phyloP scores from a whole-genome alignment of 2,888 invertebrate genomes.

The Dilophus febrilis region DNA sequence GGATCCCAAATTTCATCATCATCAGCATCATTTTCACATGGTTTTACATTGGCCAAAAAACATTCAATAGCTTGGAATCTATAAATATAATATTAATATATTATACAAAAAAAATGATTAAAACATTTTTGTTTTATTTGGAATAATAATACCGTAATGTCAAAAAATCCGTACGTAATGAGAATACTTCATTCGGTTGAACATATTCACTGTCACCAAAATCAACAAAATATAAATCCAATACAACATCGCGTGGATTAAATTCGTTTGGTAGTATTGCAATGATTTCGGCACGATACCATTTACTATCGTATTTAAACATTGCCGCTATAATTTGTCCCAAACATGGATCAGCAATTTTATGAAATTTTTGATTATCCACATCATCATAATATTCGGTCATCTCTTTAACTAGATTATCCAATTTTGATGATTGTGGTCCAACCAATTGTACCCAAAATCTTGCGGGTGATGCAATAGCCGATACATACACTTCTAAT shows the following conservation, averaged over 20 bases:
- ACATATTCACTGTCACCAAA: slow-evolving; percentile 70
- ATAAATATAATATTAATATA: too few relatives aligned
- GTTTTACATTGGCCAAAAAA: slow-evolving; percentile 55
- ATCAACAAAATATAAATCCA: slow-evolving; percentile 68
- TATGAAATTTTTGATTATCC: slow-evolving; percentile 45
- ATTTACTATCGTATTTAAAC: slow-evolving; percentile 64
- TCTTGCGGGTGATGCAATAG: slow-evolving; percentile 56
- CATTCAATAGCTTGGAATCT: slow-evolving; percentile 71
- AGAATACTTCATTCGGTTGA: slow-evolving; percentile 45
- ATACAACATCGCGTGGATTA: slow-evolving; percentile 39
- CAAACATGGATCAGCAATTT: slow-evolving; percentile 36
- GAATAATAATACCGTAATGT: slow-evolving; percentile 25
- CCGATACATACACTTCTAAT: slow-evolving; percentile 75
- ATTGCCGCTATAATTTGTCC: slow-evolving; percentile 76
- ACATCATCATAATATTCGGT: slow-evolving; percentile 55
- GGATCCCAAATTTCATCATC: slow-evolving; percentile 40
- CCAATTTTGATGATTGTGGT: slow-evolving; percentile 54
- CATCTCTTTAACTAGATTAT: slow-evolving; percentile 66
- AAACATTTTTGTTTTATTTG: neutral
- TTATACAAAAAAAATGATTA: neutral
- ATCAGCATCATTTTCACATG: slow-evolving; percentile 30
- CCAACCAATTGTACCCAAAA: slow-evolving; percentile 83
- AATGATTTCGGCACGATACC: slow-evolving; percentile 42
- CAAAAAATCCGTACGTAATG: slow-evolving; percentile 49
- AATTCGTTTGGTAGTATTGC: slow-evolving; percentile 36